Conservation (phyloP, 2,888 invertebrate species). For the Xestoiulus laeticollis region DNA sequence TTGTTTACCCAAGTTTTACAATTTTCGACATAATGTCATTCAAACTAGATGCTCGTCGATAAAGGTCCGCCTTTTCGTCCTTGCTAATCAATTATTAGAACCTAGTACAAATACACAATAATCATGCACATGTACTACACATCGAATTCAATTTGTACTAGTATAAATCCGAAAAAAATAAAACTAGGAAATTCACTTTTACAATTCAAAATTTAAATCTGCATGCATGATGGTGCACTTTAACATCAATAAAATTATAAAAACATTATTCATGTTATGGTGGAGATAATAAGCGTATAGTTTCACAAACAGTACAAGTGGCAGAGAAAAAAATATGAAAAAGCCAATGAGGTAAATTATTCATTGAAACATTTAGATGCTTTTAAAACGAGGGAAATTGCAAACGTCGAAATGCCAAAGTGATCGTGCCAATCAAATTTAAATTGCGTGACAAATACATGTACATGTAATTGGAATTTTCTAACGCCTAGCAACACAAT, state of each 20-base stretch:
- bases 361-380: neutral
- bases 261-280: neutral
- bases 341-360: neutral
- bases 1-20: neutral
- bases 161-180: too few species aligned
- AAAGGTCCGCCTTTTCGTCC: neutral
- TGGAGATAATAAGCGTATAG: neutral
- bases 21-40: neutral
- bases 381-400: neutral
- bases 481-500: neutral
- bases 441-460: neutral
- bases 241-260: too few species aligned
- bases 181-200: too few species aligned
- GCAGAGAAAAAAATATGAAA: neutral
- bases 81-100: neutral
- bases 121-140: neutral
- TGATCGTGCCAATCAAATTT: conserved; percentile 2
- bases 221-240: too few species aligned
- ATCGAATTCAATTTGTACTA: neutral
- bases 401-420: neutral
- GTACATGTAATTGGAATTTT: neutral
- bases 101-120: neutral
- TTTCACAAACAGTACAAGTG: too few species aligned
- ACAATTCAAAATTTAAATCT: neutral
- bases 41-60: neutral